Base-by-base conservation (phyloP, 2,797 vertebrate genomes). In the Rhinophrynus dorsalis region DNA sequence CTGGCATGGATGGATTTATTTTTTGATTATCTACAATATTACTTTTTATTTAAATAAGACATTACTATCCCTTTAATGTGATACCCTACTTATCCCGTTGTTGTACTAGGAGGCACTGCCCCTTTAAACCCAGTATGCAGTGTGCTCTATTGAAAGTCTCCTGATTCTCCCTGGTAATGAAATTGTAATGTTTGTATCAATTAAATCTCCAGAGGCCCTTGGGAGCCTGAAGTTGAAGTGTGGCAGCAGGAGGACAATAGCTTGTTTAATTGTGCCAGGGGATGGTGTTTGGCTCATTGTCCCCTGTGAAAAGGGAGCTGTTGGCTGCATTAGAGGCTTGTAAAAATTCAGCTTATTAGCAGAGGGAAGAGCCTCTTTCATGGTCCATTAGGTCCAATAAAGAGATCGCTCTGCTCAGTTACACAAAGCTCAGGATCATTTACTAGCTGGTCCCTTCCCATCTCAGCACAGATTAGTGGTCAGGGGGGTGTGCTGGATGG, bases 321-420 rank as follows among this genome's bases (percentile, higher is more conserved):
- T 24, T 44, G n/a, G 18, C 37, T 42, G 21, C 21, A 21, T 42
- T 58, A 72, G 56, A 23, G 44, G 21, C 44, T 59, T 55, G 47
- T 71, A 37, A 10, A 23, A 26, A 15, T 38, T 74, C 21, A n/a
- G 15, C 30, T 29, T 26, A 57, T 15, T 5, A 45, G 50, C 65
- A 52, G 15, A n/a, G 55, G 61, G 32, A 72, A 6, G 47, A n/a
- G 17, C n/a, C 3, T 8, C 58, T 69, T 54, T 75, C 61, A 66
- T 51, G 75, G 29, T 50, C 58, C 60, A 37, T 73, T 69, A 75
- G 44, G 20, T 33, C 2, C 5, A 54, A 33, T 62, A 20, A 68
- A 74, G 60, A 54, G 59, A n/a, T n/a, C 44, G 37, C 68, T 63
- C 24, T 29, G 29, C 15, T 30, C 10, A 37, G 23, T 20, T 9